Conservation (phyloP, 1,140 invertebrate species). For the Drepana arcuata region DNA sequence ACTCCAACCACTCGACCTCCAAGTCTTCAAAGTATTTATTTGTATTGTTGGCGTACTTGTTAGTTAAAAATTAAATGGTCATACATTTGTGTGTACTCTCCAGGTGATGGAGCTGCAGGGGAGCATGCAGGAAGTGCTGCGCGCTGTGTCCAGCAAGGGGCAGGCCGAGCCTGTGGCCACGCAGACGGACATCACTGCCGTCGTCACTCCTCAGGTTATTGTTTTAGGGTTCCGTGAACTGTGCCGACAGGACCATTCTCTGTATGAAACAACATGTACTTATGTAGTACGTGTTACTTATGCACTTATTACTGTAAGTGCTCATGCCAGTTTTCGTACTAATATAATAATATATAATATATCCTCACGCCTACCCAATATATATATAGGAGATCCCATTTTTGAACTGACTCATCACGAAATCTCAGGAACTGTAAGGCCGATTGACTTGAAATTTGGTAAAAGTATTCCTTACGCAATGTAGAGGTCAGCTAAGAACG, state of each 20-base stretch:
- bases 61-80: no score
- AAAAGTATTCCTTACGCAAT: no score
- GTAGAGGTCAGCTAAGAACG: no score
- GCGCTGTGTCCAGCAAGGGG: slow-evolving; percentile 74
- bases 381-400: not conserved
- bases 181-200: slow-evolving; percentile 84
- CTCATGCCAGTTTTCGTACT: no score
- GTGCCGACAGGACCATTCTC: not conserved
- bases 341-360: no score
- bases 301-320: not conserved
- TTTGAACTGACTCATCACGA: not conserved
- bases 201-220: slow-evolving; percentile 78
- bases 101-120: slow-evolving; percentile 83
- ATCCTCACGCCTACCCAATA: not conserved
- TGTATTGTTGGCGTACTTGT: no score
- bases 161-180: slow-evolving; percentile 75
- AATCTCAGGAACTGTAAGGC: no score
- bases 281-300: not conserved
- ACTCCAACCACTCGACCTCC: no score
- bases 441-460: no score
- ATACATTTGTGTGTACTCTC: no score
- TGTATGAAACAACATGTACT: not conserved
- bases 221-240: not conserved
- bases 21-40: no score
- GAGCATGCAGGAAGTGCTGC: slow-evolving; percentile 82